Base-by-base conservation (phyloP, 2,797 vertebrate species). In the Poecilia gillii region DNA sequence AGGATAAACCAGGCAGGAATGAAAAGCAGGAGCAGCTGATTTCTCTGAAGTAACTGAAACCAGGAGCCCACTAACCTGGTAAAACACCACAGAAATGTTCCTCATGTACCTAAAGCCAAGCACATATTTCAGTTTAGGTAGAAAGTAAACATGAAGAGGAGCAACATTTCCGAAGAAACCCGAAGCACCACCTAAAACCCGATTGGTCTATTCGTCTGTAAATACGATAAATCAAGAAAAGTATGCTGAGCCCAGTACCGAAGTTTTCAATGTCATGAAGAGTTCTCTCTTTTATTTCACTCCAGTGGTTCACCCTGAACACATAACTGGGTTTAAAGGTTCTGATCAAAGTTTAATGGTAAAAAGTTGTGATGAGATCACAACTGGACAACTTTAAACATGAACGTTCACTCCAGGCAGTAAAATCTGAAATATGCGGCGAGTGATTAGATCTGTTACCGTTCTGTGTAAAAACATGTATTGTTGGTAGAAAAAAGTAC, bases 221-320 rank as follows among this genome's bases (percentile, higher is more conserved):
- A 11, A 4, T 9, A 8, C 23, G 6, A 51, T 11, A 16, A 51
- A 41, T 39, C 14, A 16, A n/a, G 23, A 55, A 55, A 11, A 9
- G 57, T 53, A 9, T 16, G 36, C 14, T 45, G 39, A 74, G 72
- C 45, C 57, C 64, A 73, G 16, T 51, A 53, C n/a, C 46, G 51
- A 39, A 74, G 46, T 51, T 66, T 74, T 79, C 59, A 79, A 74
- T 74, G 78, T 53, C 78, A 74, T 36, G 41, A 68, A 41, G 39
- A 12, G 57, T 43, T 25, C 33, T 66, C 45, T 74, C 57, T 41
- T 68, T 79, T 68, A 74, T 36, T 53, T 74, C 59, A 43, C 36
- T 25, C 64, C 28, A n/a, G n/a, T 74, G 28, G 14, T 74, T 49
- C 51, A 66, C n/a, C 14, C 31, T 18, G 41, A 73, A 64, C 77